Evolutionary conservation across 1,140 invertebrate species (phyloP).

Genomic region (Leptopilina boulardi): DNA sequence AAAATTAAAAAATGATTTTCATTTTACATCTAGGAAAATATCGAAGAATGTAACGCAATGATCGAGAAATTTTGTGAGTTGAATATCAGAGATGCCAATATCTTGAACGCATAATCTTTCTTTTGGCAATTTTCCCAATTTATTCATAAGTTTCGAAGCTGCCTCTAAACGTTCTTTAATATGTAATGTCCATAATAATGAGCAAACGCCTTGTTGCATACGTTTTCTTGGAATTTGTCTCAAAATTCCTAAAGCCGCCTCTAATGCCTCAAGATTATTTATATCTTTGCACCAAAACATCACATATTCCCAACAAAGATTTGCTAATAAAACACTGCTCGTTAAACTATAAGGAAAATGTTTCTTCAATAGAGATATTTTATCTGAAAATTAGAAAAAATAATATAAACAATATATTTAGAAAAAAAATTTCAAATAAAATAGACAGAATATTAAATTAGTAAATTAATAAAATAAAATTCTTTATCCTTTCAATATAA

Average conservation of each 20-base stretch:
- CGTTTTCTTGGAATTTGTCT: constrained; percentile 79
- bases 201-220: constrained; percentile 85
- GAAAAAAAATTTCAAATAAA: neutral
- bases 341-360: constrained; percentile 92
- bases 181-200: constrained; percentile 92
- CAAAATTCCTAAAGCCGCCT: constrained; percentile 77
- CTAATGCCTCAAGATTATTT: constrained; percentile 80
- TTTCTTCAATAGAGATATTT: constrained; percentile 77
- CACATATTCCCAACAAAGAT: constrained; percentile 94
- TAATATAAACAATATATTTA: neutral
- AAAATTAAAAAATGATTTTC: constrained; percentile 10
- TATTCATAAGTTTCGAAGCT: constrained; percentile 88
- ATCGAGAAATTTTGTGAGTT: constrained; percentile 83
- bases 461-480: too few relatives aligned
- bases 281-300: constrained; percentile 90
- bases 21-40: constrained; percentile 82
- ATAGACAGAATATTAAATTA: constrained; percentile 35
- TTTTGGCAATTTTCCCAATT: constrained; percentile 91
- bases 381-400: constrained; percentile 59
- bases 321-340: constrained; percentile 85
- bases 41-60: constrained; percentile 84
- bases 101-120: constrained; percentile 87
- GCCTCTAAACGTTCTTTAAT: constrained; percentile 85
- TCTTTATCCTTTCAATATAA: too few relatives aligned
- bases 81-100: constrained; percentile 83